Percentiles rank a stretch among this genome's conserved stretches.
Conservation (phyloP, 2,113 vertebrate genomes). For the Callipepla squamata region DNA sequence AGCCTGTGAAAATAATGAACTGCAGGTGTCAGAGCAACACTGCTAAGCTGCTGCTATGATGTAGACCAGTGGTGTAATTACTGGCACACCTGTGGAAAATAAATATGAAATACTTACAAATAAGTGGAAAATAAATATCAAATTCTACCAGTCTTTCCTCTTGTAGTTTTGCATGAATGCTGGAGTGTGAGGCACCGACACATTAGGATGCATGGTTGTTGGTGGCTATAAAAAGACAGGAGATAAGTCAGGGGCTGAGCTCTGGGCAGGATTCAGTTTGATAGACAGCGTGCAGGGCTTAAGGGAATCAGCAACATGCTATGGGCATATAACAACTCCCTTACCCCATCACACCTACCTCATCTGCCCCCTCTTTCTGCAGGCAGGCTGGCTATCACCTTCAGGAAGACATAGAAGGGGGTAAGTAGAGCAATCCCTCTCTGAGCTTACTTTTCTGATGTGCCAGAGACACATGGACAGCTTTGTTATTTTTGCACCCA, state of each 20-base stretch:
- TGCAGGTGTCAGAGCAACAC: not conserved
- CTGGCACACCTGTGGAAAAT: not conserved
- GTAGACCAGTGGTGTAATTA: too few species aligned
- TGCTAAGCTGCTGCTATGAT: rapidly evolving
- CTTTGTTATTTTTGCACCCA: not conserved
- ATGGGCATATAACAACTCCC: not conserved
- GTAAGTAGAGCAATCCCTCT: not conserved
- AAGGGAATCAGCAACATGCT: not conserved
- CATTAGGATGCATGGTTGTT: not conserved
- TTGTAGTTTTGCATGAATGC: not conserved
- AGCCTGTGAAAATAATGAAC: not conserved
- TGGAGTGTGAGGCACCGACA: not conserved
- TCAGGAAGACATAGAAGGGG: not conserved
- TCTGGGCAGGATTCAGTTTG: not conserved
- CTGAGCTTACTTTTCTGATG: not conserved
- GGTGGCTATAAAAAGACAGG: not conserved
- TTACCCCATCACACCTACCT: not conserved
- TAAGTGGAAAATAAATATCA: not conserved
- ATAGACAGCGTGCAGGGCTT: not conserved
- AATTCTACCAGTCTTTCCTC: not conserved
- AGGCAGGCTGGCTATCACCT: not conserved
- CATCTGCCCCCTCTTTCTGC: not conserved
- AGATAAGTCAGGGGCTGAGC: not conserved
- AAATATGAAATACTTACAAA: not conserved
- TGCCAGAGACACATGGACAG: not conserved